Percentiles rank a stretch among this genome's conserved stretches.
Evolutionary conservation across 2,888 invertebrate species (phyloP).

Genomic region (Himalopsyche anomala): DNA sequence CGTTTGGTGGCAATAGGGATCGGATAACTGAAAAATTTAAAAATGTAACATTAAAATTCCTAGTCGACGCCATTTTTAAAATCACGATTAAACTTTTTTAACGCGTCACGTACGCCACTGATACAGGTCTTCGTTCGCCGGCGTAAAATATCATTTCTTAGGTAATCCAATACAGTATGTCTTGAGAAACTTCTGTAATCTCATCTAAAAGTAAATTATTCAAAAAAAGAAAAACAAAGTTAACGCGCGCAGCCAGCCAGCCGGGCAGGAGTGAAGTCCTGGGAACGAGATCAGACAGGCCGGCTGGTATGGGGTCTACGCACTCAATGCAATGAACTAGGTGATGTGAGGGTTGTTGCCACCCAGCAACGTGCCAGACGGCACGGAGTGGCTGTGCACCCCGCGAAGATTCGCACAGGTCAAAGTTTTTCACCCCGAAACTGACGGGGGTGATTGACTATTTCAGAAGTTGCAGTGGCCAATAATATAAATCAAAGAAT

Average conservation of each 20-base stretch:
- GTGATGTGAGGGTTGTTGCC: slow-evolving; percentile 8
- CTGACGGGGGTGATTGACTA: no score
- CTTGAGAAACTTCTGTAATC: slow-evolving; percentile 4
- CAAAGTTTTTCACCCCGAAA: no score
- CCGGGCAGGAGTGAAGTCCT: slow-evolving; percentile 7
- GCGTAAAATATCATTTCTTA: not conserved
- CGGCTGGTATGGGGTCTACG: not conserved
- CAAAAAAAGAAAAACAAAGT: not conserved
- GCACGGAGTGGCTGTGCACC: not conserved
- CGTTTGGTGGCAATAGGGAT: no score
- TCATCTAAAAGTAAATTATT: not conserved
- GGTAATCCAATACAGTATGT: not conserved
- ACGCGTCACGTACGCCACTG: not conserved
- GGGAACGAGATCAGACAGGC: not conserved
- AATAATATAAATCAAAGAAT: no score
- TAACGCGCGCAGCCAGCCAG: not conserved
- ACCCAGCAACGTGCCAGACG: not conserved
- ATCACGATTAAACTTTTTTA: no score
- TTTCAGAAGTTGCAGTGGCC: no score
- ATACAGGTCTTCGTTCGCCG: not conserved
- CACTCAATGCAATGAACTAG: slow-evolving; percentile 26
- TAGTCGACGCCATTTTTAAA: no score
- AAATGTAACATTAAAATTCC: no score
- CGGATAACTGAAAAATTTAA: no score
- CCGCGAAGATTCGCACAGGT: not conserved